Evolutionary conservation across 2,888 invertebrate species (phyloP).

Genomic region (Achlya flavicornis): DNA sequence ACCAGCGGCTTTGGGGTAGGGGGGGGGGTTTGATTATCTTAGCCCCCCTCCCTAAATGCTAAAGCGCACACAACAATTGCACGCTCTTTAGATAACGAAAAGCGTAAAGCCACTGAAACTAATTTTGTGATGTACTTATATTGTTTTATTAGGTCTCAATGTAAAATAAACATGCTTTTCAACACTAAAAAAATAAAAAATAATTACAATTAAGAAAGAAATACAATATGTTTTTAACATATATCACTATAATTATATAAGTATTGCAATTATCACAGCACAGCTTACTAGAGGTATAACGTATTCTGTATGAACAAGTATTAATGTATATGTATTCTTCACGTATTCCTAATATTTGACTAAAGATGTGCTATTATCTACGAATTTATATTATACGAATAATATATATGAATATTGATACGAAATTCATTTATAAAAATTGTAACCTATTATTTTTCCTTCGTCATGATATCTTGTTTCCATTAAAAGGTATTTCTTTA

Average conservation of each 20-base stretch:
- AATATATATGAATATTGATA: no score
- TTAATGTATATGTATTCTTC: not conserved
- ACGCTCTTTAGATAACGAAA: no score
- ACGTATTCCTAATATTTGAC: not conserved
- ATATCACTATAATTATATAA: not conserved
- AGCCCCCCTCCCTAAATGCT: no score
- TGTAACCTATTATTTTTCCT: constrained; percentile 8
- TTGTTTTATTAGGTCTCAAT: not conserved
- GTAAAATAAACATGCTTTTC: not conserved
- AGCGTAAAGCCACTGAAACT: not conserved
- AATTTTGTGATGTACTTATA: not conserved
- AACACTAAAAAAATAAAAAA: not conserved
- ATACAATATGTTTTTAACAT: not conserved
- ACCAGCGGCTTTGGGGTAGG: no score
- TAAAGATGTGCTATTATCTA: not conserved
- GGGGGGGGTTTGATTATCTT: no score
- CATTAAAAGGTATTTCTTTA: constrained; percentile 24
- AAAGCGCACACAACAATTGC: not conserved
- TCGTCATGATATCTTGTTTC: constrained; percentile 25
- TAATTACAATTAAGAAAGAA: not conserved
- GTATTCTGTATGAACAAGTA: not conserved
- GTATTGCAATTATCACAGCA: constrained; percentile 57
- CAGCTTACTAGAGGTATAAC: constrained; percentile 40
- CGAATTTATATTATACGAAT: no score
- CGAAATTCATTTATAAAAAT: not conserved